Base-by-base conservation (phyloP, 2,888 invertebrate genomes). In the Leptopilina myrica region DNA sequence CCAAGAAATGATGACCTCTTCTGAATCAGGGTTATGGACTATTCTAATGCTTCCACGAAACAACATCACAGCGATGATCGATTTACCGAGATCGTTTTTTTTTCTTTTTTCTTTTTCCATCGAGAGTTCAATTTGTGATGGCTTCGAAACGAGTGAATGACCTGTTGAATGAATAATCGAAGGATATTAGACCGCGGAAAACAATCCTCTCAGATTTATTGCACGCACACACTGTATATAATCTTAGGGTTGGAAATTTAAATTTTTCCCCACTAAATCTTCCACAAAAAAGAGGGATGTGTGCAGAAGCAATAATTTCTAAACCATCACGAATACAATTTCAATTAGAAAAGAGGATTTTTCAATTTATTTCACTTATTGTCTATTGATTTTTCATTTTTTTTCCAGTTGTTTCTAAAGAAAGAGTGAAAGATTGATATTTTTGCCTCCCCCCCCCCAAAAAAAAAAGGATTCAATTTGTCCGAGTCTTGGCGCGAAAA, bases 1-100 rank as follows among this genome's bases (percentile, higher is more conserved):
- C 46, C 46, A 56, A 73, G 73, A 56, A 56, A 33, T 73, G 73
- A 33, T 73, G 73, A 73, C 56, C 73, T 66, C 66, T 49, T 49
- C 66, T 73, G 56, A 73, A 73, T 56, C 73, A 73, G 56, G 73
- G 53, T 73, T 56, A 73, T 9, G 2, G 33, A 40, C 69, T 56
- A 73, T 73, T 69, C 53, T 69, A 43, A 49, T 49, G 9, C 49
- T 49, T 56, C 33, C 56, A 56, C 56, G 53, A 9, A 40, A 53
- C 49, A 73, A 26, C 26, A 26, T 14, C 53, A 33, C 53, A 33
- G 53, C 56, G 8, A 53, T 73, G 53, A 73, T 73, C 56, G 56
- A 73, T 73, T 73, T 33, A 53, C 53, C 49, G n/a, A 73, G 33
- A 73, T 14, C 49, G 33, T 33, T 20, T 20, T 20, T 20, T 20